Percentiles rank a stretch among this genome's conserved stretches.
Conservation (phyloP, 2,888 invertebrate genomes). For the Omphaloscelis lunosa region DNA sequence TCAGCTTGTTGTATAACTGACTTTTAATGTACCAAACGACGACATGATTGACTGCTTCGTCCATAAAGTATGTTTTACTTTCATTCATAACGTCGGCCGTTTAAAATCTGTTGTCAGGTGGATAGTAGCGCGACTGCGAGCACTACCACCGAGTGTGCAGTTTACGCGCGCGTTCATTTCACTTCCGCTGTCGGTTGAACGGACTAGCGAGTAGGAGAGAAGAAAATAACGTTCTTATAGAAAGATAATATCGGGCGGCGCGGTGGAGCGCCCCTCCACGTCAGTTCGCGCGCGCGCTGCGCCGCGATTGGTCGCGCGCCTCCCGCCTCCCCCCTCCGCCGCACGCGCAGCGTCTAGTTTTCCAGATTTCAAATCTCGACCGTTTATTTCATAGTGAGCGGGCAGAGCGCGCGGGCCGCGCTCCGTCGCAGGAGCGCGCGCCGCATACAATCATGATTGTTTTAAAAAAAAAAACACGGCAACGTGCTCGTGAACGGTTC, state of each 20-base stretch:
- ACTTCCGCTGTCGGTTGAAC: conserved; percentile 90
- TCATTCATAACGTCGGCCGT: conserved; percentile 67
- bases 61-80: conserved; percentile 60
- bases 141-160: conserved; percentile 77
- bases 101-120: conserved; percentile 68
- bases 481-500: conserved; percentile 87
- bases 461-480: conserved; percentile 82
- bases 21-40: conserved; percentile 50
- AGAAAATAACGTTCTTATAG: conserved; percentile 88
- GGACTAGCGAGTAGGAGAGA: conserved; percentile 86
- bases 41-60: conserved; percentile 50
- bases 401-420: conserved; percentile 81
- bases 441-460: conserved; percentile 74
- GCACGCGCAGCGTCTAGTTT: conserved; percentile 89
- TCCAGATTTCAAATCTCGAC: conserved; percentile 90
- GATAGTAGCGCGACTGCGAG: conserved; percentile 53
- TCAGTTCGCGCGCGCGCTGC: conserved; percentile 84
- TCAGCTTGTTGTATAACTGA: conserved; percentile 43
- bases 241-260: conserved; percentile 87
- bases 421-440: conserved; percentile 72
- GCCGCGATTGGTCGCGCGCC: conserved; percentile 78
- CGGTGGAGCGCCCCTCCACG: conserved; percentile 81
- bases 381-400: conserved; percentile 89
- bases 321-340: conserved; percentile 76
- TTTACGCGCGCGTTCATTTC: conserved; percentile 88